Conservation (phyloP, 64 coral and sea anemone genomes). For the Pocillopora damicornis region DNA sequence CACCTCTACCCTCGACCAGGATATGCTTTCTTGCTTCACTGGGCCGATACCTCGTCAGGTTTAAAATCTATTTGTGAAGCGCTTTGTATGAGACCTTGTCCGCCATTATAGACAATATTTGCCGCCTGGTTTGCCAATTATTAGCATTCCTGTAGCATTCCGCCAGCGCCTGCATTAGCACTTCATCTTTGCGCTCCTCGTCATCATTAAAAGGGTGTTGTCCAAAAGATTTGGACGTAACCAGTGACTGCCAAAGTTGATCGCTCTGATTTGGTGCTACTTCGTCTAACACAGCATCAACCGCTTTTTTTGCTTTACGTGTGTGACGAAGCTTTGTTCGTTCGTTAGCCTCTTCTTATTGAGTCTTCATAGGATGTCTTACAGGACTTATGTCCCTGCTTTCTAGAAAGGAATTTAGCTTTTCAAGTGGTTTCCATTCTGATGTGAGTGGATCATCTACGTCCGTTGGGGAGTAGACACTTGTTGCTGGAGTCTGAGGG, state of each 20-base stretch:
- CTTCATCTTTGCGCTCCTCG: slow-evolving; percentile 37
- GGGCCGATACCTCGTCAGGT: slow-evolving; percentile 50
- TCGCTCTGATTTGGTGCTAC: slow-evolving; percentile 34
- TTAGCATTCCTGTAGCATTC: slow-evolving; percentile 56
- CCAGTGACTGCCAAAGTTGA: not conserved
- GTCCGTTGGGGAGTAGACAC: not conserved
- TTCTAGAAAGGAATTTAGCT: slow-evolving; percentile 31
- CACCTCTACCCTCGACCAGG: slow-evolving; percentile 8
- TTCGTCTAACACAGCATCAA: slow-evolving; percentile 40
- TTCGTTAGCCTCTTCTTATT: slow-evolving; percentile 17
- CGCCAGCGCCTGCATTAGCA: slow-evolving; percentile 49
- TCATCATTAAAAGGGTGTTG: not conserved
- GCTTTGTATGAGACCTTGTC: slow-evolving; percentile 45
- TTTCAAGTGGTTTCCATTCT: slow-evolving; percentile 6
- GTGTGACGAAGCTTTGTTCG: slow-evolving; percentile 15
- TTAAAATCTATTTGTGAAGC: slow-evolving; percentile 49
- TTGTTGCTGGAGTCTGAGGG: slow-evolving; percentile 4
- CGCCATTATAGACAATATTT: slow-evolving; percentile 66
- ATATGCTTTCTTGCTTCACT: slow-evolving; percentile 53
- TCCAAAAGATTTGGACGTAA: no score
- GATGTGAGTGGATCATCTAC: not conserved
- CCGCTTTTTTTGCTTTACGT: slow-evolving; percentile 40
- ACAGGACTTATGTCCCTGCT: slow-evolving; percentile 54
- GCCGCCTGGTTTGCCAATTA: not conserved
- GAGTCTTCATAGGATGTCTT: slow-evolving; percentile 11